Evolutionary conservation across 2,797 vertebrate genomes (phyloP).

Genomic region (Spinibarbus caldwelli): DNA sequence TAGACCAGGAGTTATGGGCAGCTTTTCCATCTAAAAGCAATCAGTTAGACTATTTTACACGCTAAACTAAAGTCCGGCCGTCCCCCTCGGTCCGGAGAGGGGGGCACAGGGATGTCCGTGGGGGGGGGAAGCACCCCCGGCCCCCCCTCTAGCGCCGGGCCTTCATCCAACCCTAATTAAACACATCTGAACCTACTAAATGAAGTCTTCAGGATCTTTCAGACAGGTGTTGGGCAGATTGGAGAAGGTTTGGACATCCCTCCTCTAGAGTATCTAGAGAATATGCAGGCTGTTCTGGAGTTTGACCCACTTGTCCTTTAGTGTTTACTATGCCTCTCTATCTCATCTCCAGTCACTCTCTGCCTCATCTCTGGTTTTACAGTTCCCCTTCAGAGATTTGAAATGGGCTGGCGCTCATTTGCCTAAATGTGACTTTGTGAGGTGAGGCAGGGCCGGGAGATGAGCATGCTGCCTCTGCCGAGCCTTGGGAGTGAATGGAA

Average conservation of each 20-base stretch:
- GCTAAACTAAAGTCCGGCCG: no score
- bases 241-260: not conserved
- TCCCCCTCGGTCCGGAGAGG: no score
- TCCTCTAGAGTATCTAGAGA: not conserved
- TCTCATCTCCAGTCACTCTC: not conserved
- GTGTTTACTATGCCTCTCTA: not conserved
- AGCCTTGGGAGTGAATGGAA: slow-evolving; percentile 62
- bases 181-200: not conserved
- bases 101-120: no score
- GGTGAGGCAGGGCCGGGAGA: slow-evolving; percentile 27
- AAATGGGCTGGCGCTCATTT: slow-evolving; percentile 14
- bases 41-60: no score
- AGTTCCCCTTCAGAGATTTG: slow-evolving; percentile 5
- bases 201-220: not conserved
- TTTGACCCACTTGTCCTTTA: slow-evolving; percentile 32
- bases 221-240: not conserved
- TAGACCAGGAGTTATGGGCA: no score
- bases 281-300: not conserved
- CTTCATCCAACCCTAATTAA: not conserved
- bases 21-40: no score
- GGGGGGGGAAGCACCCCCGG: no score
- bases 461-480: slow-evolving; percentile 38
- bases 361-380: slow-evolving; percentile 22
- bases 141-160: no score
- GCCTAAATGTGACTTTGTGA: slow-evolving; percentile 44